These are phyloP conservation scores for Fringilla coelebs DNA, from an alignment of 2,797 vertebrate genomes.

Conservation along the genomic window DNA sequence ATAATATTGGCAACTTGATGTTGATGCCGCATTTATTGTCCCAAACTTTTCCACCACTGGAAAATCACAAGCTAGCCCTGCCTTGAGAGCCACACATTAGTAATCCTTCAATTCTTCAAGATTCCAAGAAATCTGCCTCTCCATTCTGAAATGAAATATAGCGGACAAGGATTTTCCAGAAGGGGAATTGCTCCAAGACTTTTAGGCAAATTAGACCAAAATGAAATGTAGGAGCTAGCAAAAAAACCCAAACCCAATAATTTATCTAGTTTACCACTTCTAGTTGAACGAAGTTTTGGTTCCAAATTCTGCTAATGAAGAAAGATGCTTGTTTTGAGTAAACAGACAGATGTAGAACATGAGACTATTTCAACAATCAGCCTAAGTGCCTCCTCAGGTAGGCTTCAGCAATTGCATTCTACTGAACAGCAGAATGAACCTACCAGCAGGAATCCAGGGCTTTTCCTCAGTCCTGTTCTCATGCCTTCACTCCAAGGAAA, in stretches of 20 bases:
- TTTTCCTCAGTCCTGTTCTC: neutral
- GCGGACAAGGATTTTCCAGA: neutral
- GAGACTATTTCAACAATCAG: neutral
- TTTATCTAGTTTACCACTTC: neutral
- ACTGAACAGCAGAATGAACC: neutral
- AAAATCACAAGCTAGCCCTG: neutral
- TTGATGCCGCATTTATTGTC: neutral
- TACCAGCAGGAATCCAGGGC: neutral
- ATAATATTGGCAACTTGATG: neutral
- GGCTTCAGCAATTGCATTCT: neutral
- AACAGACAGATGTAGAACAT: neutral
- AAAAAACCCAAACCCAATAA: neutral
- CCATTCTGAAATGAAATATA: neutral
- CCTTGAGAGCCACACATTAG: neutral
- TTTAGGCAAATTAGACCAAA: neutral
- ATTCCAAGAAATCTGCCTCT: neutral
- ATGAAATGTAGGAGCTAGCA: neutral
- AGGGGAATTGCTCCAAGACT: neutral
- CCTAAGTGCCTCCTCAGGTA: neutral
- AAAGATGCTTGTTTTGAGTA: neutral
- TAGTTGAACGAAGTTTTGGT: neutral
- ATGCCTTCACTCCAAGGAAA: neutral
- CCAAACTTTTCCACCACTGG: neutral
- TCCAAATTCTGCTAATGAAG: neutral
- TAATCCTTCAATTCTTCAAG: neutral